Evolutionary conservation across 1,140 invertebrate genomes (phyloP).

Genomic region (Cylas formicarius): DNA sequence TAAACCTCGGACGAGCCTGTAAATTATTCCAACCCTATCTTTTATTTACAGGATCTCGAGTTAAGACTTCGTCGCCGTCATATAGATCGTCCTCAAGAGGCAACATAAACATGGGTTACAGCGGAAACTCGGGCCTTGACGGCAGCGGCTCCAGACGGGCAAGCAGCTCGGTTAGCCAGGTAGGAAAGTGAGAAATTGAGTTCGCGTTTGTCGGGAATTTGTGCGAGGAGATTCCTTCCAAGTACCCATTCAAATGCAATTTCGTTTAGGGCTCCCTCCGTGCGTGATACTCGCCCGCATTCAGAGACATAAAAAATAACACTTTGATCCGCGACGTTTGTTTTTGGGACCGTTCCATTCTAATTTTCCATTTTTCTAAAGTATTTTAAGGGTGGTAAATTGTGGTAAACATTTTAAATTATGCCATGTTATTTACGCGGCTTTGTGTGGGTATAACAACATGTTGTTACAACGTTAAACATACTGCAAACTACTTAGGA

Average conservation of each 20-base stretch:
- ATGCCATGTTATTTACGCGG: no score
- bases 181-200: constrained; percentile 30
- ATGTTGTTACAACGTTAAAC: no score
- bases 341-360: constrained; percentile 1
- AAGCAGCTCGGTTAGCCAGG: constrained; percentile 66
- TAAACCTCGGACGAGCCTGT: no score
- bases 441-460: no score
- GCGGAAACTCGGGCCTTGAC: constrained; percentile 45
- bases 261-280: no score
- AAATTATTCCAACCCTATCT: no score
- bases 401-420: no score
- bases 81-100: constrained; percentile 51
- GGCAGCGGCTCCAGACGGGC: constrained; percentile 57
- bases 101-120: constrained; percentile 46
- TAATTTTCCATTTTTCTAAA: no score
- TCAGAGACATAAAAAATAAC: background rate
- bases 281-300: background rate
- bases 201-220: background rate
- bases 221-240: constrained; percentile 1
- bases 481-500: no score
- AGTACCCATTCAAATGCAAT: constrained; percentile 16
- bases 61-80: constrained; percentile 51
- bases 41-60: constrained; percentile 38
- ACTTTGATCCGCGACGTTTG: background rate
- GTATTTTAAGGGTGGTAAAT: no score